Percentiles rank a stretch among this genome's conserved stretches.
These are phyloP conservation scores for Isoperla grammatica DNA, from an alignment of 2,888 invertebrate species.

Conservation along the genomic window DNA sequence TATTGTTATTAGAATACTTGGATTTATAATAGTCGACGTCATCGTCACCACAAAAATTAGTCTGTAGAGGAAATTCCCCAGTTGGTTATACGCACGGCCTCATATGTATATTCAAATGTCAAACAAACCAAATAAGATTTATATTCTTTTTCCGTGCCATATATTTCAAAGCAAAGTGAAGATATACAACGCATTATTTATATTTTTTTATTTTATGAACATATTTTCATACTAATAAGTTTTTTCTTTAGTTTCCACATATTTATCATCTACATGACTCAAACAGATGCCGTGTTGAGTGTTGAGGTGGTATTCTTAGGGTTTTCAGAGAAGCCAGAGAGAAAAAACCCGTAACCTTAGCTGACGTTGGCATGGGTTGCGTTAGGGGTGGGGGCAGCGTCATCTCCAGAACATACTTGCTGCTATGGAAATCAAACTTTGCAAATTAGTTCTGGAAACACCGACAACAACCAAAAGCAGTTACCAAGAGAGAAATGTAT, in stretches of 20 bases:
- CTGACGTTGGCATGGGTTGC: background rate
- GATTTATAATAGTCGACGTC: no score
- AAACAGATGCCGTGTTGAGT: constrained; percentile 9
- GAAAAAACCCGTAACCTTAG: constrained; percentile 2
- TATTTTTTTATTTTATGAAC: no score
- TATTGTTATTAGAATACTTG: no score
- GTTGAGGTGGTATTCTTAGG: constrained; percentile 10
- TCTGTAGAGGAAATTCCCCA: no score
- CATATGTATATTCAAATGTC: no score
- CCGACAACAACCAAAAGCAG: background rate
- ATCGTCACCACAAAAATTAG: no score
- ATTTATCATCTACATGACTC: constrained; percentile 7
- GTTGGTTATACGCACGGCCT: no score
- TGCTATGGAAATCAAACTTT: constrained; percentile 23
- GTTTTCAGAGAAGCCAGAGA: background rate
- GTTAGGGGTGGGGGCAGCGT: background rate
- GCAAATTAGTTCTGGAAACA: constrained; percentile 22
- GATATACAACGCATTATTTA: no score
- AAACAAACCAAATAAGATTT: no score
- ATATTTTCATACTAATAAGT: background rate
- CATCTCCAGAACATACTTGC: constrained; percentile 11
- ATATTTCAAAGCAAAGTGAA: no score
- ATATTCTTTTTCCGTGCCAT: no score
- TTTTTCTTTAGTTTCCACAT: background rate
- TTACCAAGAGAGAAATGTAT: no score